A percentile compares a stretch with the other conserved stretches of the same genome.
These are phyloP conservation scores for Ornithorhynchus anatinus DNA, from an alignment of 2,113 vertebrate species.

Conservation along the genomic window DNA sequence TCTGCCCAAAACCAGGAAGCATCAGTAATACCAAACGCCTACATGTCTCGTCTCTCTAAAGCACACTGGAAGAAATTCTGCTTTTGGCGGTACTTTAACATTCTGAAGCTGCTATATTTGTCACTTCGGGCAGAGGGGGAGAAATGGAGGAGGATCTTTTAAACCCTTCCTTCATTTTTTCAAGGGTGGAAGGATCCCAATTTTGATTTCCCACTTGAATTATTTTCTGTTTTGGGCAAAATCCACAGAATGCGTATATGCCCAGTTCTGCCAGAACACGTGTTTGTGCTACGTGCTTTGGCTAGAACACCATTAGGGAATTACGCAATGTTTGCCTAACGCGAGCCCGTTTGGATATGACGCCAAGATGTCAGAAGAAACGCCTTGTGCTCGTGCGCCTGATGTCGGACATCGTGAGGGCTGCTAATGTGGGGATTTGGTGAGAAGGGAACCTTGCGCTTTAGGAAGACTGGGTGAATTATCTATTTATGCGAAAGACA, in stretches of 20 bases:
- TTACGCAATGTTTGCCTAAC: too few species aligned
- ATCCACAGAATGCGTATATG: background rate
- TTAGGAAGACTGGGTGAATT: too few species aligned
- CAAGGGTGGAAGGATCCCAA: background rate
- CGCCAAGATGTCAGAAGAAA: too few species aligned
- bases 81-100: constrained; percentile 47
- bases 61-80: constrained; percentile 33
- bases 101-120: background rate
- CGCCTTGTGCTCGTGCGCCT: too few species aligned
- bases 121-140: background rate
- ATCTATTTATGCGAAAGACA: too few species aligned
- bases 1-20: constrained; percentile 66
- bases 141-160: constrained; percentile 4
- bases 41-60: constrained; percentile 46
- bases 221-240: background rate
- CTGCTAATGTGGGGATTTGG: too few species aligned
- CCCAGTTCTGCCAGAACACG: background rate
- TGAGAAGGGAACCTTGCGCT: too few species aligned
- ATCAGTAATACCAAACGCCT: constrained; percentile 56
- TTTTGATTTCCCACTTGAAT: background rate
- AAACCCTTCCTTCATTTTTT: background rate
- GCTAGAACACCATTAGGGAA: too few species aligned
- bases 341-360: too few species aligned
- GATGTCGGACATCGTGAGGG: too few species aligned
- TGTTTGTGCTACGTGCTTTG: accelerated